Evolutionary conservation across 2,888 invertebrate species (phyloP).

Genomic region (Abscondita cerata): DNA sequence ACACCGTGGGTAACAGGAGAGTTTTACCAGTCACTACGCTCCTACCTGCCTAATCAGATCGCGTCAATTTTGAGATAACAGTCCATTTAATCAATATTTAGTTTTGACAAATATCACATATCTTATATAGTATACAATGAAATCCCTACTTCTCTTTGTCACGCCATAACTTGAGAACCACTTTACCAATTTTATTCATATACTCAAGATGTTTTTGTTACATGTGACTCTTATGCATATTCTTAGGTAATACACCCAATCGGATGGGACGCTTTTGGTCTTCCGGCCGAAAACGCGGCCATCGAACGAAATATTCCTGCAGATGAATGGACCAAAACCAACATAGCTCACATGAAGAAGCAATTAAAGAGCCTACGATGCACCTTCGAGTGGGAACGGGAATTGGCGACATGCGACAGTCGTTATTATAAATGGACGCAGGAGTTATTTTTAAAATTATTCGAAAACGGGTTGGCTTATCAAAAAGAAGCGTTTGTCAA

Average conservation of each 20-base stretch:
- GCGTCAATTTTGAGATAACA: too few relatives aligned
- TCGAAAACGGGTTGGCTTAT: slow-evolving; percentile 84
- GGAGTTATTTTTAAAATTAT: slow-evolving; percentile 88
- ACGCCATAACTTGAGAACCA: too few relatives aligned
- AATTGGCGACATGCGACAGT: slow-evolving; percentile 87
- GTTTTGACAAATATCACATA: too few relatives aligned
- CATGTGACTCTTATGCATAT: too few relatives aligned
- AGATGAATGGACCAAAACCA: slow-evolving; percentile 84
- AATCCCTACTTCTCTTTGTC: too few relatives aligned
- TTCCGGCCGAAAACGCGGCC: slow-evolving; percentile 99
- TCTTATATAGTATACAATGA: too few relatives aligned
- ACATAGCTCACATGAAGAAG: slow-evolving; percentile 82
- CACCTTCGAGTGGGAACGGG: slow-evolving; percentile 93
- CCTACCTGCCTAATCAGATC: too few relatives aligned
- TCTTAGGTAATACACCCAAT: slow-evolving; percentile 84
- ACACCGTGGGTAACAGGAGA: too few relatives aligned
- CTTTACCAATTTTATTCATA: too few relatives aligned
- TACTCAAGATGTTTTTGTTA: too few relatives aligned
- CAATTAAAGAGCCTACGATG: slow-evolving; percentile 80
- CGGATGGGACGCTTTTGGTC: slow-evolving; percentile 99
- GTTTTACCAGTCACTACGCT: too few relatives aligned
- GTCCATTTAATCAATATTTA: too few relatives aligned
- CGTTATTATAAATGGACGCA: slow-evolving; percentile 97
- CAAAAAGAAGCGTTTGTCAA: slow-evolving; percentile 89
- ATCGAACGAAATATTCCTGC: slow-evolving; percentile 83